A percentile compares a stretch with the other conserved stretches of the same genome.
Evolutionary conservation across 2,888 invertebrate species (phyloP).

Genomic region (Onthophagus sagittarius): DNA sequence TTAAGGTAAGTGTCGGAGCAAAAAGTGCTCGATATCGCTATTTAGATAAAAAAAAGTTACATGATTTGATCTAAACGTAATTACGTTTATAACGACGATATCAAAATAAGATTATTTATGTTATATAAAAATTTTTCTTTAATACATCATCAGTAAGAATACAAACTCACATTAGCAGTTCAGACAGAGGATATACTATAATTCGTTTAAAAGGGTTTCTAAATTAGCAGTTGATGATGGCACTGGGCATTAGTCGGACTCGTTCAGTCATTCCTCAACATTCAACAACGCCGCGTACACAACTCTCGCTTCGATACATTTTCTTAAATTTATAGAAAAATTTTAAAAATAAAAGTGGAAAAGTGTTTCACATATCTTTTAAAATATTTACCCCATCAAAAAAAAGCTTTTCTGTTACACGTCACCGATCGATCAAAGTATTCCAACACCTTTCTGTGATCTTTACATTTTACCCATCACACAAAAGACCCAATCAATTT

Average conservation of each 20-base stretch:
- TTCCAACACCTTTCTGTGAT: not conserved
- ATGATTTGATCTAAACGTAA: not conserved
- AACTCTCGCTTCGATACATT: not conserved
- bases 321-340: no score
- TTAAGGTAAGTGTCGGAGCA: not conserved
- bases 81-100: no score
- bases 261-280: constrained; percentile 46
- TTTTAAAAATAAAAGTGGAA: no score
- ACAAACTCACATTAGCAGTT: constrained; percentile 47
- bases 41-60: not conserved
- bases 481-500: not conserved
- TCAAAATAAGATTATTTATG: constrained; percentile 10
- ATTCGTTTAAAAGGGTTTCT: constrained; percentile 50
- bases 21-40: not conserved
- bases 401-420: not conserved
- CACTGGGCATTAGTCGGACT: constrained; percentile 44
- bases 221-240: constrained; percentile 51
- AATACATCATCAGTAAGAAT: constrained; percentile 22
- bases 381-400: not conserved
- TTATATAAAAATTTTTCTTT: constrained; percentile 13
- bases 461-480: not conserved
- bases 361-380: no score
- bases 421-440: not conserved
- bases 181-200: constrained; percentile 39
- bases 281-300: constrained; percentile 28